Base-by-base conservation (phyloP, 2,888 invertebrate genomes). In the Philonicus albiceps region DNA sequence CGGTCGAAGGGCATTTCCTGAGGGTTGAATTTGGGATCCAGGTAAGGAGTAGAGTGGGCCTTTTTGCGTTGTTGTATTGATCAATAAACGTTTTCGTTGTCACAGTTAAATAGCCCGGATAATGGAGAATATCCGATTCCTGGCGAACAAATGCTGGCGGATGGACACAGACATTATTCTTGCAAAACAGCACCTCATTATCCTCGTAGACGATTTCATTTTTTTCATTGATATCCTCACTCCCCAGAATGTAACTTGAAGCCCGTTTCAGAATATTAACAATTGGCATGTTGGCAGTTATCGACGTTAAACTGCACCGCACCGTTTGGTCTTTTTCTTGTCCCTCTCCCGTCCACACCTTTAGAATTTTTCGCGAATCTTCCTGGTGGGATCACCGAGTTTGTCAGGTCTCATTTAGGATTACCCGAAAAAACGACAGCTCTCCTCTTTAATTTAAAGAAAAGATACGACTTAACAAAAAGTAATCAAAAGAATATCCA, bases 161-260 rank as follows among this genome's bases (percentile, higher is more conserved):
- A 93, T 99, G 98, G 75, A 99, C 98, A 92, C 98, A 99, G 49
- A 99, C 98, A 93, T 99, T 98, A 92, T 99, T 99, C 93, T 98
- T 99, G 93, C 97, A 97, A 92, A 96, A 97, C 81, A 97, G 93
- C 87, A 96, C 95, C 93, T 97, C 97, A 90, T 97, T 97, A 92
- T 97, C 96, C 91, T 96, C 95, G 90, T 96, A 96, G 90, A 94
- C 92, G 74, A 93, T 93, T 88, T 93, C 93, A 89, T 94, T 93
- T 90, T 94, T 94, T 90, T 94, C 93, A 87, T 93, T 93, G 88
- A 94, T 93, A 89, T 93, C 93, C 88, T 95, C 96, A 75, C 94
- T 93, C 78, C 96, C 96, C 86, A 96, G 93, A 90, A 97, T 96
- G 90, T 96, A 96, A 90, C 95, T 96, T 78, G 96, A 96, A 55